Evolutionary conservation across 2,797 vertebrate genomes (phyloP).

Genomic region (Ctenosaura bakeri): DNA sequence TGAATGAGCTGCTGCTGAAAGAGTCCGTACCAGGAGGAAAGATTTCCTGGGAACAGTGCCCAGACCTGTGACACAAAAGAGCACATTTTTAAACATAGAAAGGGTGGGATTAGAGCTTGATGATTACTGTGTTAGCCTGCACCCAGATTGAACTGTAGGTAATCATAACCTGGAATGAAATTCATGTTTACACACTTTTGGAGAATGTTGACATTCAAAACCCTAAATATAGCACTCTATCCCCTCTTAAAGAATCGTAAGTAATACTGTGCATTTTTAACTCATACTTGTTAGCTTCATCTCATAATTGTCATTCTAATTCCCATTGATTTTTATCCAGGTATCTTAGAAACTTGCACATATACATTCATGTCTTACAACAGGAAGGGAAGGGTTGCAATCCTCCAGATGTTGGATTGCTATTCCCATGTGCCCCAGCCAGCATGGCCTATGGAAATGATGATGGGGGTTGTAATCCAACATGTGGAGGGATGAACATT

Average conservation of each 20-base stretch:
- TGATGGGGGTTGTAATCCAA: not conserved
- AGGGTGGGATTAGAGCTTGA: constrained; percentile 30
- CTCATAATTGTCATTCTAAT: not conserved
- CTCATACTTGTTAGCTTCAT: not conserved
- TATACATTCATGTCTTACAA: not conserved
- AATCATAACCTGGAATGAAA: constrained; percentile 44
- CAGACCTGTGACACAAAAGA: constrained; percentile 31
- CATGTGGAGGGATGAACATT: not conserved
- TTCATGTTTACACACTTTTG: constrained; percentile 30
- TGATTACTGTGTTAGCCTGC: constrained; percentile 27
- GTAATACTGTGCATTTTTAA: not conserved
- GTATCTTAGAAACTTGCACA: too few species aligned
- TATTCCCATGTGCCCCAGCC: not conserved
- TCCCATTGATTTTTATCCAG: not conserved
- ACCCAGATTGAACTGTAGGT: constrained; percentile 24
- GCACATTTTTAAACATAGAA: constrained; percentile 43
- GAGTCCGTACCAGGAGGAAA: constrained; percentile 20
- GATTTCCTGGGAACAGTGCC: constrained; percentile 43
- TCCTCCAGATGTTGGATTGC: not conserved
- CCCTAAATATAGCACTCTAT: not conserved
- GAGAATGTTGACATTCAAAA: constrained; percentile 1
- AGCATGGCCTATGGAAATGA: not conserved
- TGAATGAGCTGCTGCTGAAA: constrained; percentile 22
- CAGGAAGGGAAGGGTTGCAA: not conserved
- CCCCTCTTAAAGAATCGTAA: not conserved